Evolutionary conservation across 2,113 vertebrate genomes (phyloP).

Genomic region (Ahaetulla prasina): DNA sequence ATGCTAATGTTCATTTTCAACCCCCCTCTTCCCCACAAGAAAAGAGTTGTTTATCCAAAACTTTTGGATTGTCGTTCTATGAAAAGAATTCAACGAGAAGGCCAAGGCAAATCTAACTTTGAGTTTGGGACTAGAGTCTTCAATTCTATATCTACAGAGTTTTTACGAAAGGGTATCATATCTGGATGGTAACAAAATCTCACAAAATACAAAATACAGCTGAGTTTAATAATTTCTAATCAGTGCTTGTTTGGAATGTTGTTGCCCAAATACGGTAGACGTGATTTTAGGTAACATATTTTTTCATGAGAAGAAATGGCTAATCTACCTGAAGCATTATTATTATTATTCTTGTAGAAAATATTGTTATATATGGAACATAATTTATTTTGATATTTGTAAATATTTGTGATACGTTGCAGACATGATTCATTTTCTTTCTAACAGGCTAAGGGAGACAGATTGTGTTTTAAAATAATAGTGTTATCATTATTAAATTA

Average conservation of each 20-base stretch:
- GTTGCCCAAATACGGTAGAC: neutral
- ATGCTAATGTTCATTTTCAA: neutral
- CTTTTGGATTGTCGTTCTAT: neutral
- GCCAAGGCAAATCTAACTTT: neutral
- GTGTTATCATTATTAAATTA: slow-evolving; percentile 23
- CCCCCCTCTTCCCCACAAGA: neutral
- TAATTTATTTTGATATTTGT: slow-evolving; percentile 33
- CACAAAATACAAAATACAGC: neutral
- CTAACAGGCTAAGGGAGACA: slow-evolving; percentile 24
- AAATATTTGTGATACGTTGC: slow-evolving; percentile 42
- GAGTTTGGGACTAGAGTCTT: neutral
- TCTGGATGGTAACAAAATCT: neutral
- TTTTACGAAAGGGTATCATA: neutral
- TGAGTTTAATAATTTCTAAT: neutral
- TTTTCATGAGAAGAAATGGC: neutral
- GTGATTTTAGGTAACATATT: neutral
- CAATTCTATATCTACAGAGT: neutral
- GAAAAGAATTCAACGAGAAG: neutral
- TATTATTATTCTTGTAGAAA: neutral
- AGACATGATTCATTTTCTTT: slow-evolving; percentile 47
- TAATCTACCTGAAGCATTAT: neutral
- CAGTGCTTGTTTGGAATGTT: neutral
- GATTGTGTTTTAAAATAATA: slow-evolving; percentile 26
- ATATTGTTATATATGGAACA: slow-evolving; percentile 20
- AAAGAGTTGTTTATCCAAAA: neutral